Base-by-base conservation (phyloP, 2,113 vertebrate genomes). In the Pungitius pungitius region DNA sequence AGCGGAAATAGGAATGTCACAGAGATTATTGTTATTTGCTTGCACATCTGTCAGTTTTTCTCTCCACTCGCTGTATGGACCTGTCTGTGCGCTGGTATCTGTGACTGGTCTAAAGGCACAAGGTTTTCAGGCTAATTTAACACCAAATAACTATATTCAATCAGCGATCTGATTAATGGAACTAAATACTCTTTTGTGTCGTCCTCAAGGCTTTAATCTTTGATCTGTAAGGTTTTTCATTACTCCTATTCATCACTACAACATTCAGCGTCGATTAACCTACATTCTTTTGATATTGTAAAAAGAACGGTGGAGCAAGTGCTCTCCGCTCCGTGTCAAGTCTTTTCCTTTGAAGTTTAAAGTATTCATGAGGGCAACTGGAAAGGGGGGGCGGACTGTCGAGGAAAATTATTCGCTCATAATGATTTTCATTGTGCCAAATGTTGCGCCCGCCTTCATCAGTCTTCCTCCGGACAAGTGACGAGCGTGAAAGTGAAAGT, bases 311-410 rank as follows among this genome's bases (percentile, higher is more conserved):
- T 47, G 9, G 22, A 73, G 70, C 45, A 42, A 20, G 33, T 14
- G 20, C 35, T 67, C 69, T 39, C 14, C 65, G 20, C 35, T 55
- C 20, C 14, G 15, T 55, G 59, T 83, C 80, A 75, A 73, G 49
- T 62, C 24, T 58, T 49, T n/a, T 51, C 65, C 65, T 87, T 87
- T 87, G 74, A 89, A 82, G 79, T 75, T 66, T 8, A 43, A 57
- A 61, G 51, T 35, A 52, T 75, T 78, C 39, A 77, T 64, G 47
- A 78, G 54, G 40, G 58, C 79, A 49, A 45, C 68, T 64, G 39
- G 51, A 73, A 17, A 65, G 22, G 71, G 61, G 56, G 22, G 33
- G 24, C 9, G 18, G n/a, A 58, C 61, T 79, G 67, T 81, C 59
- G 22, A 27, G 69, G n/a, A 69, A 73, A 78, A 75, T 54, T 17